Evolutionary conservation across 2,113 vertebrate genomes (phyloP), one percentile per base, ranked within the genome.

Genomic region (Ornithorhynchus anatinus): DNA sequence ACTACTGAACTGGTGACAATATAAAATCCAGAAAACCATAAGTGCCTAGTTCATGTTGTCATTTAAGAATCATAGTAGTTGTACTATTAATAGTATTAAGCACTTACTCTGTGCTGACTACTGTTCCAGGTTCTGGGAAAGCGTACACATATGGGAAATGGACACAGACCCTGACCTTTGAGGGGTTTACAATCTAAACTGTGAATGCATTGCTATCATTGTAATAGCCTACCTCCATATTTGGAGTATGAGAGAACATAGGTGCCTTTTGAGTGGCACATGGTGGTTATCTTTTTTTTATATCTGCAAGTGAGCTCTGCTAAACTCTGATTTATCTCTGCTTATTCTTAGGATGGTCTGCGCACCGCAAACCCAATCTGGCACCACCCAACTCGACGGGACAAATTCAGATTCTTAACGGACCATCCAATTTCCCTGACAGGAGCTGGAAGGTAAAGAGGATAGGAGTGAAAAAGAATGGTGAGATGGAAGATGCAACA

Each of bases 401-500:
- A 85, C 82, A 96, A 94, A 86, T 94, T 96, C 86, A 92, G 87
- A 59, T 88, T 94, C 75, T 82, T 97, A 78, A 89, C 95, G 65
- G 94, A 96, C 57, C 92, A 94, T 70, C 95, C 96, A 0, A 88
- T 94, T 15, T 95, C 93, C 32, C 38, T 96, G 81, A 95, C 77
- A 0, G 93, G 92, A 37, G 89, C 95, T 44, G 96, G 95, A 86
- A 96, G 95, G 95, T 94, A 85, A 85, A 74, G 43, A 65, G 58
- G 64, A 61, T 43, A 61, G 63, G 54, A 63, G 71, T 68, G 37
- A 85, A 19, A 48, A 48, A 36, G n/a, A 10, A 13, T 16, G 64
- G 10, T 29, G 0, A 0, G 6, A 27, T 40, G 32, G 44, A 31
- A 39, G 11, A 73, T n/a, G 27, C 31, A 0, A 0, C 23, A 22